Percentiles rank a stretch among this genome's conserved stretches.
These are phyloP conservation scores for Volucella bombylans DNA, from an alignment of 2,888 invertebrate genomes.

Conservation along the genomic window DNA sequence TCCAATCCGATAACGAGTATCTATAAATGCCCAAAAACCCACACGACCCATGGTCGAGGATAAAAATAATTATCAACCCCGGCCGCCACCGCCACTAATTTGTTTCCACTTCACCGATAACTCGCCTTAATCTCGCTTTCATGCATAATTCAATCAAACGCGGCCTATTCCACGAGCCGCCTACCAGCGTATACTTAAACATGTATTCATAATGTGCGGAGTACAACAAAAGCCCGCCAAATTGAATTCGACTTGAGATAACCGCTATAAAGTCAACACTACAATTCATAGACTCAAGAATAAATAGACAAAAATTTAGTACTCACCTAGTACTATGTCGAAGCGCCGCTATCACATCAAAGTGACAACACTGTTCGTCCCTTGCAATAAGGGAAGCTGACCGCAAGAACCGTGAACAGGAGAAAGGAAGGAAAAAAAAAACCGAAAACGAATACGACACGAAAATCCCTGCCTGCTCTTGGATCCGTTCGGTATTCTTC, in stretches of 20 bases:
- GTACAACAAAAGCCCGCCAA: too few relatives aligned
- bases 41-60: too few relatives aligned
- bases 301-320: constrained; percentile 10
- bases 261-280: not conserved
- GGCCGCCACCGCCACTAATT: too few relatives aligned
- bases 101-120: too few relatives aligned
- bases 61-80: too few relatives aligned
- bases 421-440: constrained; percentile 7
- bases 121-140: too few relatives aligned
- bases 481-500: constrained; percentile 19
- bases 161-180: too few relatives aligned
- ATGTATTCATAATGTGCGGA: too few relatives aligned
- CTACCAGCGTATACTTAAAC: too few relatives aligned
- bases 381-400: constrained; percentile 54
- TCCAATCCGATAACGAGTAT: too few relatives aligned
- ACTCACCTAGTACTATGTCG: constrained; percentile 51
- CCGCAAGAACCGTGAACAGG: not conserved
- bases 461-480: constrained; percentile 33
- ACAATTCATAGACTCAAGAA: not conserved
- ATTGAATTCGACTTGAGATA: not conserved
- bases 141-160: too few relatives aligned
- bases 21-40: too few relatives aligned
- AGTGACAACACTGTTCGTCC: constrained; percentile 60
- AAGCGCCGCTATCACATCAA: constrained; percentile 13
- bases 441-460: constrained; percentile 10